phyloP scores from a whole-genome alignment of 2,113 vertebrate genomes.

The Lates calcarifer region DNA sequence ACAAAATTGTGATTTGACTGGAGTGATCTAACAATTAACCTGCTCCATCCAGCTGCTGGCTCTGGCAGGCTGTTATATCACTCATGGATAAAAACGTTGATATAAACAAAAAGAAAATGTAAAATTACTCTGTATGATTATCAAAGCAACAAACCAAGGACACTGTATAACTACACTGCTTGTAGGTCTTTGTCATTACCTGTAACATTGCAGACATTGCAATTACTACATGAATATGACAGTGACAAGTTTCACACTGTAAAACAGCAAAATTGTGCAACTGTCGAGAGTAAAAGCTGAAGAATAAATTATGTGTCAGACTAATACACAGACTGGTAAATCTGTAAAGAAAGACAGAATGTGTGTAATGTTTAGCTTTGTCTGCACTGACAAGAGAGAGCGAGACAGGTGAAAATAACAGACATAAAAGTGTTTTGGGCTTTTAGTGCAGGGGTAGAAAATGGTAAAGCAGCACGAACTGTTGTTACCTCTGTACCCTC shows the following conservation, averaged over 20 bases:
- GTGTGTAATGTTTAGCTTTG: too few relatives aligned
- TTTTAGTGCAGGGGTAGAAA: not conserved
- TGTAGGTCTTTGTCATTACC: not conserved
- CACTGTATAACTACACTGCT: not conserved
- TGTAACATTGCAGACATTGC: not conserved
- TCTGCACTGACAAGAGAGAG: not conserved
- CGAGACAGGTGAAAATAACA: not conserved
- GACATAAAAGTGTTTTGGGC: not conserved
- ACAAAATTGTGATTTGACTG: not conserved
- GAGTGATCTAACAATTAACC: not conserved
- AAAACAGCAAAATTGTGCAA: not conserved
- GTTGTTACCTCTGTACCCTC: conserved; percentile 89
- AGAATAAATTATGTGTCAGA: not conserved
- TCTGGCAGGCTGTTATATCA: not conserved
- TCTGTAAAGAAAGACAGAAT: not conserved
- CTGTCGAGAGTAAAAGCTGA: not conserved
- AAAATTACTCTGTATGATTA: not conserved
- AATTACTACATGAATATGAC: not conserved
- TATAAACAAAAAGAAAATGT: not conserved
- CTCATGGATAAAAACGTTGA: not conserved
- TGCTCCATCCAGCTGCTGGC: not conserved
- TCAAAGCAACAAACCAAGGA: not conserved
- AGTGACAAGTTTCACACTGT: not conserved
- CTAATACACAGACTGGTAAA: not conserved
- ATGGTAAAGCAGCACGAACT: not conserved